These are phyloP conservation scores for Thryonomys swinderianus DNA, from an alignment of 2,113 vertebrate genomes.

Conservation along the genomic window DNA sequence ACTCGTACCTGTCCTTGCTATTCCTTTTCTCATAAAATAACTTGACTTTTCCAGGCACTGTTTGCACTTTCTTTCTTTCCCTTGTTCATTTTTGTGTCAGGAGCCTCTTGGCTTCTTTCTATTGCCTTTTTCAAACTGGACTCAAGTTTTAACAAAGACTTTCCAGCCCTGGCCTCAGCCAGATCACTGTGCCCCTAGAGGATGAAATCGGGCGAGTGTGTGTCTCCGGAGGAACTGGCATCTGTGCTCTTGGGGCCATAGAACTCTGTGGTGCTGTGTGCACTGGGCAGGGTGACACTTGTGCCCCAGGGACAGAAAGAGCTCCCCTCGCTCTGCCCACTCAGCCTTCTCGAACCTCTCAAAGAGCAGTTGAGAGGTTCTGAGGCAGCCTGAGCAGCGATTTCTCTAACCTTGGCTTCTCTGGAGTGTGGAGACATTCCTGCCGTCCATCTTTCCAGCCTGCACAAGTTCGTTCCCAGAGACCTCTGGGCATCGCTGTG, in stretches of 20 bases:
- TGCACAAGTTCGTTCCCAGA: not conserved
- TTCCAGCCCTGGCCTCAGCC: not conserved
- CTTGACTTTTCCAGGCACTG: not conserved
- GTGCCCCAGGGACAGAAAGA: not conserved
- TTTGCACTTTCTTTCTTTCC: slow-evolving; percentile 45
- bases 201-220: not conserved
- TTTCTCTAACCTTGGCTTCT: not conserved
- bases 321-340: fast-evolving
- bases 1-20: not conserved
- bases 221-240: not conserved
- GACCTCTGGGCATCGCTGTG: not conserved
- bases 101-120: not conserved
- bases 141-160: slow-evolving; percentile 40
- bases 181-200: not conserved
- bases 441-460: not conserved
- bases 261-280: not conserved
- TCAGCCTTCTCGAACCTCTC: not conserved
- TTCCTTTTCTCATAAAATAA: slow-evolving; percentile 29
- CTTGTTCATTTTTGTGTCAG: not conserved
- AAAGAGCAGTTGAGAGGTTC: not conserved
- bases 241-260: not conserved
- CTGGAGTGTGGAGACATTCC: not conserved
- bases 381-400: not conserved
- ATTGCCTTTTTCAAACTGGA: slow-evolving; percentile 34
- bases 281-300: not conserved